Conservation (phyloP, 2,888 invertebrate species). For the Dugesia japonica region DNA sequence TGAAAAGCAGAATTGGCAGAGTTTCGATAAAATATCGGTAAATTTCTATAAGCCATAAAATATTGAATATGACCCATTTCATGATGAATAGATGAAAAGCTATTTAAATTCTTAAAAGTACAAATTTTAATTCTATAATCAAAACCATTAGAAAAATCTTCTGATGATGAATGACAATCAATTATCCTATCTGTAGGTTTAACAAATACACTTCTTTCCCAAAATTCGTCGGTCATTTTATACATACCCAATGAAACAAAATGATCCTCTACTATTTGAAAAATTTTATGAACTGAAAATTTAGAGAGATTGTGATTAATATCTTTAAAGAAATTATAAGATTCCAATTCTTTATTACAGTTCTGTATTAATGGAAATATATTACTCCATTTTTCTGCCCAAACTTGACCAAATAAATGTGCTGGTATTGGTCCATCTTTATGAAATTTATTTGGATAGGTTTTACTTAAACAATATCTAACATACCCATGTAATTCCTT, state of each 20-base stretch:
- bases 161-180: constrained; percentile 30
- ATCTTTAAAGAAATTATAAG: too few relatives aligned
- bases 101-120: constrained; percentile 38
- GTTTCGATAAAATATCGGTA: constrained; percentile 36
- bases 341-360: background rate
- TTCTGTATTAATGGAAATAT: constrained; percentile 31
- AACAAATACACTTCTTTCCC: constrained; percentile 32
- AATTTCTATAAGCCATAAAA: constrained; percentile 43
- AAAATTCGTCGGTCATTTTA: constrained; percentile 36
- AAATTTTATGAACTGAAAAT: constrained; percentile 32
- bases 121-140: constrained; percentile 46
- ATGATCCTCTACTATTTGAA: constrained; percentile 35
- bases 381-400: constrained; percentile 35
- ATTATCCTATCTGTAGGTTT: constrained; percentile 32
- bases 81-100: constrained; percentile 41
- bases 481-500: constrained; percentile 44
- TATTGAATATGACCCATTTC: constrained; percentile 47
- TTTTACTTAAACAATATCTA: constrained; percentile 38
- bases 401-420: constrained; percentile 36
- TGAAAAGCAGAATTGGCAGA: constrained; percentile 44
- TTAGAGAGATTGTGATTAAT: too few relatives aligned
- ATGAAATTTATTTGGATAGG: constrained; percentile 34
- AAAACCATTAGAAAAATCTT: constrained; percentile 4
- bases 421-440: constrained; percentile 35
- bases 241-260: constrained; percentile 34